phyloP scores from a whole-genome alignment of 2,888 invertebrate genomes.

The Zaprionus lineosus region DNA sequence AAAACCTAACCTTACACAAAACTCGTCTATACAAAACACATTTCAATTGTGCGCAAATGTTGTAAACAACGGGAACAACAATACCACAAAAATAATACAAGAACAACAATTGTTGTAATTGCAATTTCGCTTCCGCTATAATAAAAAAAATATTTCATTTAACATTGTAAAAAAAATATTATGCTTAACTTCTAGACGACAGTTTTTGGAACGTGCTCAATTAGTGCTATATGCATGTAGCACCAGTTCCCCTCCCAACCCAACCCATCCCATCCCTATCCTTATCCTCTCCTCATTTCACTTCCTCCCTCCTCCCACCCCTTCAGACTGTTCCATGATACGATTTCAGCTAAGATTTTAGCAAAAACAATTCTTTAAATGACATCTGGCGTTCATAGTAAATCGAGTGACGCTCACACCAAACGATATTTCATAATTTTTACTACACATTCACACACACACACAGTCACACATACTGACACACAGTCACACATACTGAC shows the following conservation, averaged over 20 bases:
- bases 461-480: no score
- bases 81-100: conserved; percentile 12
- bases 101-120: conserved; percentile 50
- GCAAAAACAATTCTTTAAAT: conserved; percentile 45
- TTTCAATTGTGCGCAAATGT: conserved; percentile 21
- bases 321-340: neutral
- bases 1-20: conserved; percentile 56
- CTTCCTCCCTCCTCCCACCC: neutral
- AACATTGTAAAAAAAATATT: conserved; percentile 69
- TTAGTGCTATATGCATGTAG: conserved; percentile 47
- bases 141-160: conserved; percentile 48
- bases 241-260: conserved; percentile 15
- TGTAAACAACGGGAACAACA: no score
- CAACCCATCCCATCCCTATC: no score
- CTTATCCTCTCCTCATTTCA: neutral
- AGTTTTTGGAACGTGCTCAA: conserved; percentile 74
- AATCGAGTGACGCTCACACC: conserved; percentile 5
- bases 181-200: conserved; percentile 74
- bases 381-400: conserved; percentile 43
- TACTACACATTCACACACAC: conserved; percentile 11
- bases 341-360: neutral
- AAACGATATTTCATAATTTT: conserved; percentile 48
- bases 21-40: neutral
- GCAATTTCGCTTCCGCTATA: conserved; percentile 60
- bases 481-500: conserved; percentile 51